A percentile compares a stretch with the other conserved stretches of the same genome.
These are phyloP conservation scores for Mythimna pallens DNA, from an alignment of 2,888 invertebrate species.

Conservation along the genomic window DNA sequence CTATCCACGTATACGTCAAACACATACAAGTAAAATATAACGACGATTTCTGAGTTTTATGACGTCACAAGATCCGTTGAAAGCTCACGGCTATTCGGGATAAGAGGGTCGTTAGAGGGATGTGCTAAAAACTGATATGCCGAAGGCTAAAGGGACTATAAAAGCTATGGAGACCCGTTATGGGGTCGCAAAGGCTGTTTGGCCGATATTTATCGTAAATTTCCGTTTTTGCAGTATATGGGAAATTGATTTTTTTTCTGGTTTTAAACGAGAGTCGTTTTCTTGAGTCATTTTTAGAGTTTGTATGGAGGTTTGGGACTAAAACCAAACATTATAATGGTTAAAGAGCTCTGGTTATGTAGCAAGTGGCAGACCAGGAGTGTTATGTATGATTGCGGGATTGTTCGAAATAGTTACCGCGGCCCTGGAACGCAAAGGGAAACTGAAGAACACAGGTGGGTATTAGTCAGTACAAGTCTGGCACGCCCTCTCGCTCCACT, in stretches of 20 bases:
- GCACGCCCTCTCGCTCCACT: no score
- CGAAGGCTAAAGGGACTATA: conserved; percentile 56
- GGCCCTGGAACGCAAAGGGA: no score
- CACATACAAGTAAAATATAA: conserved; percentile 59
- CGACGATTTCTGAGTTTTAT: conserved; percentile 72
- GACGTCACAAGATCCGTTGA: conserved; percentile 65
- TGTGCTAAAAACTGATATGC: conserved; percentile 74
- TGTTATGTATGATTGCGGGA: no score
- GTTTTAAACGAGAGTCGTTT: background rate
- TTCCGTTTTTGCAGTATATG: conserved; percentile 24
- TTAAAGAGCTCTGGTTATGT: background rate
- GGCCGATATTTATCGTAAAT: conserved; percentile 53
- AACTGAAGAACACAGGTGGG: no score
- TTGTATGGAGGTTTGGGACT: background rate
- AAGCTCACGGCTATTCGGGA: conserved; percentile 77
- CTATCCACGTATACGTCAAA: conserved; percentile 43
- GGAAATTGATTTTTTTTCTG: conserved; percentile 33
- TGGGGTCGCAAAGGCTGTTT: conserved; percentile 49
- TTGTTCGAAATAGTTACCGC: no score
- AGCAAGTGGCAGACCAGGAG: no score
- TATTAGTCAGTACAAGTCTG: no score
- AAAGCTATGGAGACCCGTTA: conserved; percentile 40
- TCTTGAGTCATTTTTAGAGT: background rate
- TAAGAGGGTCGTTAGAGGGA: conserved; percentile 70
- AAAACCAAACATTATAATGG: background rate